These are phyloP conservation scores for Carassius carassius DNA, from an alignment of 2,113 vertebrate species.

Conservation along the genomic window DNA sequence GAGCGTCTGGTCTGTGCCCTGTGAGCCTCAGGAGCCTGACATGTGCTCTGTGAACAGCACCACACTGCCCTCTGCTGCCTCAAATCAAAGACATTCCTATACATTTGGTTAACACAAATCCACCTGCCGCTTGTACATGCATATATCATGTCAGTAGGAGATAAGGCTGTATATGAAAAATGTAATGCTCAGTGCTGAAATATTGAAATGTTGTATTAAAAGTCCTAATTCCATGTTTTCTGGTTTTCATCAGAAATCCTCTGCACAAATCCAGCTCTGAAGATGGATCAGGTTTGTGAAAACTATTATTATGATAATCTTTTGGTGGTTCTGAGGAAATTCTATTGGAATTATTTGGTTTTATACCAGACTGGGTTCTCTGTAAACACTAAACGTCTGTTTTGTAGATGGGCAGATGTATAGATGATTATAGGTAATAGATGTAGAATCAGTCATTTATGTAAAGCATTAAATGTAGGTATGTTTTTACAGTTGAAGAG, in stretches of 20 bases:
- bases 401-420: not conserved
- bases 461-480: not conserved
- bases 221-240: not conserved
- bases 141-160: not conserved
- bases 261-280: slow-evolving; percentile 96
- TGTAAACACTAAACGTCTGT: not conserved
- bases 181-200: not conserved
- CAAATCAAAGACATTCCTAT: slow-evolving; percentile 27
- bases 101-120: not conserved
- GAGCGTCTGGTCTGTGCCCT: slow-evolving; percentile 57
- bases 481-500: not conserved
- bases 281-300: slow-evolving; percentile 82
- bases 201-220: not conserved
- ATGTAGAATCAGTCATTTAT: not conserved
- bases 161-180: not conserved
- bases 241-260: slow-evolving; percentile 76
- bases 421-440: not conserved
- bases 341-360: not conserved
- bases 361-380: not conserved
- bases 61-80: slow-evolving; percentile 71
- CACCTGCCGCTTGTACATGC: not conserved
- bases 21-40: slow-evolving; percentile 68
- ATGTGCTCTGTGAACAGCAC: slow-evolving; percentile 30
- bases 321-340: not conserved
- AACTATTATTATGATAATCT: not conserved